Conservation (phyloP, 2,113 vertebrate genomes). For the Scomber scombrus region DNA sequence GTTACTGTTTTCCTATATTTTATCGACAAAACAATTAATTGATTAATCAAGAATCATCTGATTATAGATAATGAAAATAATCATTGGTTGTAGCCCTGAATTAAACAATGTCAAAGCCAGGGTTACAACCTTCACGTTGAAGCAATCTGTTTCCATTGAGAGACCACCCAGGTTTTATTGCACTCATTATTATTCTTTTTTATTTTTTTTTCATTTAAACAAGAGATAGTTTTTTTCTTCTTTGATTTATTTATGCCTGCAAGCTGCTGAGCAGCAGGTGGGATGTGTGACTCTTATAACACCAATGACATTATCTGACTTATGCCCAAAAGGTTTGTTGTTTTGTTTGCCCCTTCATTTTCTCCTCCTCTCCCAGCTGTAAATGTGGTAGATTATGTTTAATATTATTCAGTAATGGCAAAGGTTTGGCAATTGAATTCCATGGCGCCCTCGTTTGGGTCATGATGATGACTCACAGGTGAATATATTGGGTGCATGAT, state of each 20-base stretch:
- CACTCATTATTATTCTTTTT: slow-evolving; percentile 43
- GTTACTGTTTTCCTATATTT: too few species aligned
- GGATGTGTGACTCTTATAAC: slow-evolving; percentile 69
- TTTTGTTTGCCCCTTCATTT: slow-evolving; percentile 46
- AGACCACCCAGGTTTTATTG: slow-evolving; percentile 55
- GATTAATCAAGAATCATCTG: too few species aligned
- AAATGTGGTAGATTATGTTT: slow-evolving; percentile 50
- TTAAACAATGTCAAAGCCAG: slow-evolving; percentile 8
- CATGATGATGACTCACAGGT: slow-evolving; percentile 33
- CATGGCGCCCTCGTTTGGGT: slow-evolving; percentile 29
- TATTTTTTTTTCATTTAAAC: slow-evolving; percentile 45
- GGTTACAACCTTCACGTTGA: not conserved
- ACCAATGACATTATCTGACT: slow-evolving; percentile 67
- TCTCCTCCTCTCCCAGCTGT: slow-evolving; percentile 31
- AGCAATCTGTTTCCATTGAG: slow-evolving; percentile 27
- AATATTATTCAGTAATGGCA: slow-evolving; percentile 46
- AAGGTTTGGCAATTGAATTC: slow-evolving; percentile 60
- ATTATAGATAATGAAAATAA: too few species aligned
- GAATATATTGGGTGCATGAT: slow-evolving; percentile 15
- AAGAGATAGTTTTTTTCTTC: slow-evolving; percentile 10
- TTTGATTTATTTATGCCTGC: slow-evolving; percentile 76
- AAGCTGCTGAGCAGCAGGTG: slow-evolving; percentile 76
- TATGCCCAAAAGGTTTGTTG: slow-evolving; percentile 48
- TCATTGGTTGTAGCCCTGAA: not conserved
- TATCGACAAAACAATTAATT: too few species aligned